These are phyloP conservation scores for Mesocentrotus franciscanus DNA, from an alignment of 53 echinoderm and acorn worm genomes.

Conservation along the genomic window DNA sequence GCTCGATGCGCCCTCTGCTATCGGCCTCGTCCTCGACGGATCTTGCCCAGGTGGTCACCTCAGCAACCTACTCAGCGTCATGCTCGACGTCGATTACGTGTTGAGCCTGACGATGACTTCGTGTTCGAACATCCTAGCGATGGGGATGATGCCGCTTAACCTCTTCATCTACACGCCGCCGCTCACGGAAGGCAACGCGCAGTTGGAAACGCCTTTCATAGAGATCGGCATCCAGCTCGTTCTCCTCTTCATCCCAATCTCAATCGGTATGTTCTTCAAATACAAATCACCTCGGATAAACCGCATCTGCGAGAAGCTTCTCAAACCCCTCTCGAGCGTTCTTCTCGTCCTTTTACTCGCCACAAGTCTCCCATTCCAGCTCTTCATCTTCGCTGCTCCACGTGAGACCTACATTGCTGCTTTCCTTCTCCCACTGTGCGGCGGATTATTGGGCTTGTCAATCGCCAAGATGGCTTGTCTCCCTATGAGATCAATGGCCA, in stretches of 20 bases:
- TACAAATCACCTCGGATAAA: constrained; percentile 73
- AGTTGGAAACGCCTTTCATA: constrained; percentile 77
- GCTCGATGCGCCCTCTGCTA: constrained; percentile 73
- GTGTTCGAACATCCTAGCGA: constrained; percentile 83
- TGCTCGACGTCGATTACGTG: constrained; percentile 88
- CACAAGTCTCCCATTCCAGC: constrained; percentile 81
- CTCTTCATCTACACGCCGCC: constrained; percentile 87
- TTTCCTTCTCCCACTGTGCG: constrained; percentile 75
- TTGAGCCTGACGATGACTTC: constrained; percentile 96
- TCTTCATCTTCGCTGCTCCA: constrained; percentile 84
- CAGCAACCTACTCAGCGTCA: constrained; percentile 86
- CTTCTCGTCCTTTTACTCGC: constrained; percentile 69
- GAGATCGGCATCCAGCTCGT: constrained; percentile 80
- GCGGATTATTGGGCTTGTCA: constrained; percentile 73
- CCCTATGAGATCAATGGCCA: constrained; percentile 57
- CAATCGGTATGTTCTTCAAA: constrained; percentile 80
- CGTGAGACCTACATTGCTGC: constrained; percentile 72
- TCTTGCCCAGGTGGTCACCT: constrained; percentile 93
- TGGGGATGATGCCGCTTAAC: constrained; percentile 95
- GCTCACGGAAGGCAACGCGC: constrained; percentile 62
- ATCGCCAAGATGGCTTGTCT: constrained; percentile 78
- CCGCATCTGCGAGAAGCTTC: constrained; percentile 71
- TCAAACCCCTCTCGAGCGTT: constrained; percentile 77
- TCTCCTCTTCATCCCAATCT: constrained; percentile 72
- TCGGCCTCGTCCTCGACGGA: constrained; percentile 88